These are phyloP conservation scores for Erythrocercus mccallii DNA, from an alignment of 2,113 vertebrate genomes.

Conservation along the genomic window DNA sequence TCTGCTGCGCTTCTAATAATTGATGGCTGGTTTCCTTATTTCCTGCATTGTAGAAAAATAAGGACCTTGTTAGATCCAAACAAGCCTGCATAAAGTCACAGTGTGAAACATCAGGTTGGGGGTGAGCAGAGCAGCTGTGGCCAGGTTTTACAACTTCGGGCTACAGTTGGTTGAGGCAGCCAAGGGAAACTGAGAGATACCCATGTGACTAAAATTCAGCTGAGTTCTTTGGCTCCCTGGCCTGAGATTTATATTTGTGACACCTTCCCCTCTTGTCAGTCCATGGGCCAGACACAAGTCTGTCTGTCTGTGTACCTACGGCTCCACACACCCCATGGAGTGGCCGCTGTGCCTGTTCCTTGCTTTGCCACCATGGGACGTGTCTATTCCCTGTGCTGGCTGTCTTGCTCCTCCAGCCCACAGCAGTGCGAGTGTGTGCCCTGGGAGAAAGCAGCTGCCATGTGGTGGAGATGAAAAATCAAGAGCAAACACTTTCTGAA, in stretches of 20 bases:
- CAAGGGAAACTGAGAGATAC: slow-evolving; percentile 33
- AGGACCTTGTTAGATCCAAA: slow-evolving; percentile 69
- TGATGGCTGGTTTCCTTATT: slow-evolving; percentile 71
- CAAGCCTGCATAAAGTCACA: slow-evolving; percentile 67
- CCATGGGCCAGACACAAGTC: slow-evolving; percentile 33
- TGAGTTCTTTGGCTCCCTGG: slow-evolving; percentile 29
- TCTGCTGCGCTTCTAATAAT: slow-evolving; percentile 63
- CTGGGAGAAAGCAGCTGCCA: slow-evolving; percentile 32
- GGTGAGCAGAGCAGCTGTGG: slow-evolving; percentile 40
- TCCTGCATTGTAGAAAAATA: slow-evolving; percentile 72
- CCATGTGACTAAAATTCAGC: slow-evolving; percentile 32
- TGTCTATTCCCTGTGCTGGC: background rate
- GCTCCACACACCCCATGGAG: background rate
- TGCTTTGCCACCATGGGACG: background rate
- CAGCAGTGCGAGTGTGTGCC: background rate
- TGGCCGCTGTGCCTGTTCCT: background rate
- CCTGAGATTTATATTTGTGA: slow-evolving; percentile 55
- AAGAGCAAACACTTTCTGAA: slow-evolving; percentile 46
- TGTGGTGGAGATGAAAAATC: slow-evolving; percentile 33
- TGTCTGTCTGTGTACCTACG: background rate
- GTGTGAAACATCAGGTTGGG: slow-evolving; percentile 56
- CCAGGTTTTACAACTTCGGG: slow-evolving; percentile 33
- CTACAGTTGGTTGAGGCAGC: background rate
- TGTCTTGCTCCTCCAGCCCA: background rate
- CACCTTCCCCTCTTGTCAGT: slow-evolving; percentile 43